Evolutionary conservation across 2,888 invertebrate species (phyloP).

Genomic region (Eustalomyia histrio): DNA sequence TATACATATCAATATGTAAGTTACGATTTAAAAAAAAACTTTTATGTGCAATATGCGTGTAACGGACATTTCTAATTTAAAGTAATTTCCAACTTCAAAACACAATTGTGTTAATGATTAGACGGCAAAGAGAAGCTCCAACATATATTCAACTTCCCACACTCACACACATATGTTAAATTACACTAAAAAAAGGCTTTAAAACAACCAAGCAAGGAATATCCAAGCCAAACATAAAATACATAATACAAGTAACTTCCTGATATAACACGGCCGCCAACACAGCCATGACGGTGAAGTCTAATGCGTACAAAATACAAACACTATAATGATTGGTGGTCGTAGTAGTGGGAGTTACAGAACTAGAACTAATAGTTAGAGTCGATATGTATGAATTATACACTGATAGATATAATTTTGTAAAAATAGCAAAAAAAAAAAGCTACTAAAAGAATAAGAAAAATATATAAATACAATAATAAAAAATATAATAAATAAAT

Average conservation of each 20-base stretch:
- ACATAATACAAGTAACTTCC: slow-evolving; percentile 56
- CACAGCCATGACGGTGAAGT: slow-evolving; percentile 42
- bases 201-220: neutral
- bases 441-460: too few relatives aligned
- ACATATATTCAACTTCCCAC: neutral
- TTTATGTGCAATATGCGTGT: slow-evolving; percentile 69
- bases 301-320: slow-evolving; percentile 33
- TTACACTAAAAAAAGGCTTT: neutral
- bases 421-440: too few relatives aligned
- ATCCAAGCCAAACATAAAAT: slow-evolving; percentile 41
- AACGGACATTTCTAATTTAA: slow-evolving; percentile 78
- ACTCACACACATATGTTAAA: neutral
- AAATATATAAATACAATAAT: too few relatives aligned
- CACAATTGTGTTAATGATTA: slow-evolving; percentile 77
- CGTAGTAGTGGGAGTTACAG: neutral
- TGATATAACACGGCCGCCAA: slow-evolving; percentile 61
- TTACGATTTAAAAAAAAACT: slow-evolving; percentile 25
- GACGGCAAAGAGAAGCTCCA: slow-evolving; percentile 51
- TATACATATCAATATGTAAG: neutral
- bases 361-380: neutral
- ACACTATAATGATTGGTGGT: neutral
- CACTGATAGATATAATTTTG: too few relatives aligned
- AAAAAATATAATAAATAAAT: too few relatives aligned
- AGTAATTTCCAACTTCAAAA: slow-evolving; percentile 71
- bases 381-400: too few relatives aligned